Base-by-base conservation (phyloP, 2,113 vertebrate species). In the Tretioscincus oriximinensis region DNA sequence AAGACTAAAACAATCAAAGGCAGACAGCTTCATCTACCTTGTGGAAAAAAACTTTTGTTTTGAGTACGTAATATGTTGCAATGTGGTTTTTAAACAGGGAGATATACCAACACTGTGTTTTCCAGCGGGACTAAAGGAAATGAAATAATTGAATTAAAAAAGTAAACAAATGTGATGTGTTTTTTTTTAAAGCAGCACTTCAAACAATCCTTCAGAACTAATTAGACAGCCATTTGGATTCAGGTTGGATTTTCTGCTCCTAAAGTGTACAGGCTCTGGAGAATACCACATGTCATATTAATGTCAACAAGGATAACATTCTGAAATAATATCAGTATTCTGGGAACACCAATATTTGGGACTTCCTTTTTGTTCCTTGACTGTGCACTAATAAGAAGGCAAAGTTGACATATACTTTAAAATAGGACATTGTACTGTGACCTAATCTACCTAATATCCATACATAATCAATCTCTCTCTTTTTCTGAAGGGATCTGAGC, bases 221-320 rank as follows among this genome's bases (percentile, higher is more conserved):
- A 76, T 87, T 86, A 88, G 70, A 47, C 80, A 85, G 5, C 82
- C 22, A 28, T n/a, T 63, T 80, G 80, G 92, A 77, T 64, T 78
- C 86, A 86, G 73, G 71, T 80, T 90, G 61, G n/a, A 58, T 77
- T 68, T 3, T 6, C 28, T 49, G 79, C 31, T 5, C 2, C 76
- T 61, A 85, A 29, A 77, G 72, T 75, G 72, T 81, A n/a, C 1
- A 1, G 73, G 79, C 54, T 6, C 86, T 58, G n/a, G 68, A 85
- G 86, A 89, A 84, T 73, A 78, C 68, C 85, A 35, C 58, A 77
- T 86, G 73, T 81, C 81, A 76, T 14, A 70, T 75, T 74, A 68
- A 26, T 58, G 83, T 76, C 75, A 90, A 24, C 0, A 5, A 83
- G n/a, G 29, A 20, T 87, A 45, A 79, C 2, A 0, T 58, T 0